phyloP scores from a whole-genome alignment of 2,797 vertebrate genomes.

The Aulostomus chinensis region DNA sequence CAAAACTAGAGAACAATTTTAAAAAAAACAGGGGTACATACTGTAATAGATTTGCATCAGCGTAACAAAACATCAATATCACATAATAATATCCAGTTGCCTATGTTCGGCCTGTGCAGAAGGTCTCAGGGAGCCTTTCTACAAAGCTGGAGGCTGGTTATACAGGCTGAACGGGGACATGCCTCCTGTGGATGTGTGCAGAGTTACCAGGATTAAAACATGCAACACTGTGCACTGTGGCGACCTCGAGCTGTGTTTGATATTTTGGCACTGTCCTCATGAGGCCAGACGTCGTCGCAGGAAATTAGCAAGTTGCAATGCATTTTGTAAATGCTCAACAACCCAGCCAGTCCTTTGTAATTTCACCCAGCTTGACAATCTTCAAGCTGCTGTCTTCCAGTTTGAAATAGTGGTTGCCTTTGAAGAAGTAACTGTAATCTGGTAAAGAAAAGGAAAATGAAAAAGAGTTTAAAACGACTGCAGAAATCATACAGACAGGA shows the following conservation, averaged over 20 bases:
- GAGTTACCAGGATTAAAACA: conserved; percentile 77
- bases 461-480: not conserved
- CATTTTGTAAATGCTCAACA: conserved; percentile 82
- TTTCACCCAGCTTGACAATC: conserved; percentile 93
- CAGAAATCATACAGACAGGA: not conserved
- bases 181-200: conserved; percentile 68
- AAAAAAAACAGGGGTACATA: conserved; percentile 49
- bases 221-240: conserved; percentile 63
- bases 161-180: conserved; percentile 57
- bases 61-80: conserved; percentile 62
- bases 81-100: conserved; percentile 70
- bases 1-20: no score
- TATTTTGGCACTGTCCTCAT: conserved; percentile 58
- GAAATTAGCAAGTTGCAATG: conserved; percentile 32
- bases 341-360: conserved; percentile 95
- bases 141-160: conserved; percentile 66
- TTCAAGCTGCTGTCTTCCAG: conserved; percentile 96
- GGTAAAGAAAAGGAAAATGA: conserved; percentile 4
- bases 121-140: conserved; percentile 51
- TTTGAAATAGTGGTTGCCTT: conserved; percentile 93
- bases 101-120: conserved; percentile 54
- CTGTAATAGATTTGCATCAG: conserved; percentile 52
- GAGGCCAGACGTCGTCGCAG: conserved; percentile 52
- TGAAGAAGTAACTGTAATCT: conserved; percentile 99
- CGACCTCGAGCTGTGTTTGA: conserved; percentile 67